These are phyloP conservation scores for Saturnia pavonia DNA, from an alignment of 2,888 invertebrate genomes.

Conservation along the genomic window DNA sequence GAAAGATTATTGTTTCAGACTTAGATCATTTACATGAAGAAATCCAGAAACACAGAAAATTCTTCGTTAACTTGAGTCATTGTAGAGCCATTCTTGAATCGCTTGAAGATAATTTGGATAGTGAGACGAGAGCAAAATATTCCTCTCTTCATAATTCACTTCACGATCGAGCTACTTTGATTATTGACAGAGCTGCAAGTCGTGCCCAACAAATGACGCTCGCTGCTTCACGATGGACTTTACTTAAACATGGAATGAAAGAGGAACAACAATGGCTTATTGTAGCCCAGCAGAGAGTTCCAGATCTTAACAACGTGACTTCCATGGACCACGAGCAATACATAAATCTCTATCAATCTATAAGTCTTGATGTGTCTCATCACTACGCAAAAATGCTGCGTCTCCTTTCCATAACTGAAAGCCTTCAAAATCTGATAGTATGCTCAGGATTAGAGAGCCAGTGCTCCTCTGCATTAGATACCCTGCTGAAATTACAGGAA, in stretches of 20 bases:
- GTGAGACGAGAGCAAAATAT: conserved; percentile 88
- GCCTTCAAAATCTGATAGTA: conserved; percentile 87
- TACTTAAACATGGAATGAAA: conserved; percentile 90
- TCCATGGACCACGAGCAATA: conserved; percentile 93
- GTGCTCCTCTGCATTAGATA: conserved; percentile 87
- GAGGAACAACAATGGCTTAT: conserved; percentile 92
- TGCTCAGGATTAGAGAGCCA: conserved; percentile 89
- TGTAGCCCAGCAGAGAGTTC: conserved; percentile 91
- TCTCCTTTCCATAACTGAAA: conserved; percentile 86
- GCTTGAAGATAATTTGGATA: conserved; percentile 90
- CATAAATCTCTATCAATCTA: conserved; percentile 90
- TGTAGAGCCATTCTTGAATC: conserved; percentile 93
- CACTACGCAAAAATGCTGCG: conserved; percentile 90
- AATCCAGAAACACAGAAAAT: conserved; percentile 93
- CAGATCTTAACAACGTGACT: conserved; percentile 89
- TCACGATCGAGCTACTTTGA: conserved; percentile 87
- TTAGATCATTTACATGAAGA: conserved; percentile 92
- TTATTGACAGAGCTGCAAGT: conserved; percentile 90
- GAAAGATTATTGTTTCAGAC: conserved; percentile 87
- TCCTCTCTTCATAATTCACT: conserved; percentile 88
- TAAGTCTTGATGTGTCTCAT: conserved; percentile 89
- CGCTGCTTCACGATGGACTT: conserved; percentile 92
- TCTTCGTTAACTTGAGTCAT: conserved; percentile 93
- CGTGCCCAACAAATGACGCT: conserved; percentile 92
- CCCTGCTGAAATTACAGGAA: conserved; percentile 87